These are phyloP conservation scores for Cinara cedri DNA, from an alignment of 2,888 invertebrate species.

Conservation along the genomic window DNA sequence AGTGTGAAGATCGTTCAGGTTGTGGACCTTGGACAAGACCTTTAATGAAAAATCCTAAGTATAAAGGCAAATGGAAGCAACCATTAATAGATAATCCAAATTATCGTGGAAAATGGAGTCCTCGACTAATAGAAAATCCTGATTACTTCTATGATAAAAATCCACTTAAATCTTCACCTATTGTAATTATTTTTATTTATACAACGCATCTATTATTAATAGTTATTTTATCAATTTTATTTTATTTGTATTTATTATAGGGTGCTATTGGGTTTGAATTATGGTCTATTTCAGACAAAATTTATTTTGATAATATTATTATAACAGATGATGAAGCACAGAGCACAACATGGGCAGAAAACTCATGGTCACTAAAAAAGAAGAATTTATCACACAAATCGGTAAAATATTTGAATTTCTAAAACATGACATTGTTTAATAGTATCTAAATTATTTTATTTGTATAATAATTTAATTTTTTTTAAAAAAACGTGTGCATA, in stretches of 20 bases:
- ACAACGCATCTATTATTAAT: slow-evolving; percentile 42
- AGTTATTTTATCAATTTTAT: slow-evolving; percentile 47
- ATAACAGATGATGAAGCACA: slow-evolving; percentile 81
- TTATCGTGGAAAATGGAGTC: slow-evolving; percentile 94
- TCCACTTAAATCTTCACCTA: slow-evolving; percentile 88
- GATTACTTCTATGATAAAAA: slow-evolving; percentile 87
- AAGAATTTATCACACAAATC: slow-evolving; percentile 80
- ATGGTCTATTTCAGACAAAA: slow-evolving; percentile 96
- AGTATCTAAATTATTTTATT: background rate
- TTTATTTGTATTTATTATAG: slow-evolving; percentile 65
- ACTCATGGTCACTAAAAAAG: slow-evolving; percentile 84
- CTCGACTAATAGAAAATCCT: slow-evolving; percentile 87
- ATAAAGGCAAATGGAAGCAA: slow-evolving; percentile 92
- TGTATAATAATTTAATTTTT: background rate
- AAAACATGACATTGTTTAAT: background rate
- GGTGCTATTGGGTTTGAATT: slow-evolving; percentile 93
- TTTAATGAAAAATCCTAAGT: slow-evolving; percentile 84
- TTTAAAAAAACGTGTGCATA: slow-evolving; percentile 14
- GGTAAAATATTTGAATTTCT: slow-evolving; percentile 66
- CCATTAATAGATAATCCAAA: slow-evolving; percentile 89
- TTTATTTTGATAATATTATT: slow-evolving; percentile 94
- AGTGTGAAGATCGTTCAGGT: slow-evolving; percentile 78
- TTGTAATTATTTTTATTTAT: slow-evolving; percentile 72
- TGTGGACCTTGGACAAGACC: slow-evolving; percentile 92
- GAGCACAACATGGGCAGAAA: slow-evolving; percentile 80